Evolutionary conservation across 2,797 vertebrate species (phyloP).

Genomic region (Sebastes umbrosus): DNA sequence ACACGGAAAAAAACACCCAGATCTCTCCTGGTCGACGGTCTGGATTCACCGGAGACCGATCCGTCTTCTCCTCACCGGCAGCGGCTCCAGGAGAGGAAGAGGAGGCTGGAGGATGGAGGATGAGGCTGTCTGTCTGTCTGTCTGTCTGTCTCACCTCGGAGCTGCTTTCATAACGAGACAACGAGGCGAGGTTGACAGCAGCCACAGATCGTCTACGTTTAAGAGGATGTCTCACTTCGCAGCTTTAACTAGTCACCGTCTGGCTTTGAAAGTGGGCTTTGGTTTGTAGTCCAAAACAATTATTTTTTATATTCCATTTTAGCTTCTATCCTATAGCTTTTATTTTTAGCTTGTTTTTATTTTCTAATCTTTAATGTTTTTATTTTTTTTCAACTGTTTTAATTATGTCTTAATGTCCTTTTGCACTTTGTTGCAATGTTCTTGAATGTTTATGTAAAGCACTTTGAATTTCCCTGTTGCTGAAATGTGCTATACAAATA

Average conservation of each 20-base stretch:
- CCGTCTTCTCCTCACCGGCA: background rate
- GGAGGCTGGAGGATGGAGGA: background rate
- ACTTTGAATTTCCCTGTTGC: too few species aligned
- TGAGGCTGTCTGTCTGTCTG: background rate
- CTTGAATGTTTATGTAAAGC: too few species aligned
- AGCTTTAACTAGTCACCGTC: background rate
- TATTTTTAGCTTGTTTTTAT: too few species aligned
- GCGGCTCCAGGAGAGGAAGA: slow-evolving; percentile 13
- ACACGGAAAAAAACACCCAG: slow-evolving; percentile 12
- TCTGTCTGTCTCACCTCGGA: background rate
- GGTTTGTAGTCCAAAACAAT: background rate
- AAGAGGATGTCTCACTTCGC: slow-evolving; percentile 20
- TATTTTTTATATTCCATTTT: background rate
- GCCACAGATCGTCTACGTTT: background rate
- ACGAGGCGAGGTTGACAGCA: slow-evolving; percentile 47
- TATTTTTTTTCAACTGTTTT: too few species aligned
- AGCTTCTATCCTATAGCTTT: too few species aligned
- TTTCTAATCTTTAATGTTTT: too few species aligned
- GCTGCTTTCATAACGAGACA: slow-evolving; percentile 6
- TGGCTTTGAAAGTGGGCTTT: background rate
- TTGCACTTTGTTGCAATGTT: too few species aligned
- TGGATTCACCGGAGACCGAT: background rate
- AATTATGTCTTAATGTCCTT: too few species aligned
- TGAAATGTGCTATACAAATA: too few species aligned
- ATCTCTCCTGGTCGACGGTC: background rate